These are phyloP conservation scores for Sclerodermus sp. DNA, from an alignment of 2,888 invertebrate species.

Conservation along the genomic window DNA sequence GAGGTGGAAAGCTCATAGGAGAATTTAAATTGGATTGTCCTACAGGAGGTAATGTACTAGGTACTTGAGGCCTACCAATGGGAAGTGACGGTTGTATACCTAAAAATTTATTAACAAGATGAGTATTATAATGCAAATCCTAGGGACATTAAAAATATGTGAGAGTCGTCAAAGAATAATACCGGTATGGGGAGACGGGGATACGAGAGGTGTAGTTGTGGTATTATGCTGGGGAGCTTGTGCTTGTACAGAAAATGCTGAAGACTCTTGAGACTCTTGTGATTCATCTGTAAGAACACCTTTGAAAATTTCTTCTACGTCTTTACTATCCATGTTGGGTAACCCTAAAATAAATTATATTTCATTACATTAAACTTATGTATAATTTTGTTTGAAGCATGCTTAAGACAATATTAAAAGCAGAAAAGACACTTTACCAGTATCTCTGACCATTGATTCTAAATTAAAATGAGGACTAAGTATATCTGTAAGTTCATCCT, in stretches of 20 bases:
- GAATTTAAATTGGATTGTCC: slow-evolving; percentile 63
- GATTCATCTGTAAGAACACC: slow-evolving; percentile 84
- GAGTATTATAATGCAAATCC: slow-evolving; percentile 2
- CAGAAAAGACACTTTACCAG: slow-evolving; percentile 49
- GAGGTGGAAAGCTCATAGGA: slow-evolving; percentile 75
- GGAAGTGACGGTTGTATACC: slow-evolving; percentile 36
- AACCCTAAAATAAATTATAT: slow-evolving; percentile 57
- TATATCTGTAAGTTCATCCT: slow-evolving; percentile 73
- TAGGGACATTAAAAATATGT: background rate
- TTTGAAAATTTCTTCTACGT: slow-evolving; percentile 90
- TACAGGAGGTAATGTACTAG: slow-evolving; percentile 58
- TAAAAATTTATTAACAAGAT: slow-evolving; percentile 7
- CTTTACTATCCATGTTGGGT: slow-evolving; percentile 87
- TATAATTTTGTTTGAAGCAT: too few species aligned
- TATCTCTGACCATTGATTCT: slow-evolving; percentile 72
- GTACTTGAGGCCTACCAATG: slow-evolving; percentile 54
- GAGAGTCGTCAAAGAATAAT: too few species aligned
- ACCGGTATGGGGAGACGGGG: slow-evolving; percentile 56
- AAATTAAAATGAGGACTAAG: slow-evolving; percentile 72
- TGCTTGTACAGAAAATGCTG: slow-evolving; percentile 58
- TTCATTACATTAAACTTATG: too few species aligned
- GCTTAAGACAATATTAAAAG: too few species aligned
- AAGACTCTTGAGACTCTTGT: slow-evolving; percentile 77
- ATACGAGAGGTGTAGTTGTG: slow-evolving; percentile 46
- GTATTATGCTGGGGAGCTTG: slow-evolving; percentile 42